phyloP scores from a whole-genome alignment of 2,888 invertebrate species.

The Eudasyphora cyanicolor region DNA sequence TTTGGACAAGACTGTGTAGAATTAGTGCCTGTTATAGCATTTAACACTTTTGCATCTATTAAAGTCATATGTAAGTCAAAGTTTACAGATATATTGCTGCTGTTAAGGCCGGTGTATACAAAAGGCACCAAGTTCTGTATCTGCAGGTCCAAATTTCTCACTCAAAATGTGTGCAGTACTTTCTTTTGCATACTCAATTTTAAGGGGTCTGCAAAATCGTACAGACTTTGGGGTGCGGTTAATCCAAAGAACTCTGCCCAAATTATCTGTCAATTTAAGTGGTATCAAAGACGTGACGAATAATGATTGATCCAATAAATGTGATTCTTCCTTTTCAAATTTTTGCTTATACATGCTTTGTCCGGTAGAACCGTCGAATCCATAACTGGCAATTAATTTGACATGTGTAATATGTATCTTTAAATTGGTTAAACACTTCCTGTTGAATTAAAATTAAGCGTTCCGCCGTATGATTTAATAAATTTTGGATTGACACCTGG shows the following conservation, averaged over 20 bases:
- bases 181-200: constrained; percentile 49
- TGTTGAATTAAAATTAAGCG: too few species aligned
- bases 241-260: constrained; percentile 40
- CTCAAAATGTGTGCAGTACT: too few species aligned
- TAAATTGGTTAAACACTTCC: too few species aligned
- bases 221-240: constrained; percentile 50
- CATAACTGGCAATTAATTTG: constrained; percentile 39
- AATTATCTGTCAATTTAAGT: constrained; percentile 17
- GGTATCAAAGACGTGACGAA: constrained; percentile 54
- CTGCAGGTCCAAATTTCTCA: too few species aligned
- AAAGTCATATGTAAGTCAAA: constrained; percentile 37
- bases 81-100: constrained; percentile 9
- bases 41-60: constrained; percentile 45
- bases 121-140: too few species aligned
- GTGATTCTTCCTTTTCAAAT: constrained; percentile 9
- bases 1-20: constrained; percentile 19
- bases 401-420: background rate
- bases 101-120: too few species aligned
- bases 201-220: constrained; percentile 55
- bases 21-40: constrained; percentile 4
- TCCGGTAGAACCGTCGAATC: constrained; percentile 50
- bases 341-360: constrained; percentile 50
- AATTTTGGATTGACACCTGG: too few species aligned
- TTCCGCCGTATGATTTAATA: too few species aligned
- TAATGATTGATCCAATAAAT: constrained; percentile 31